Evolutionary conservation across 2,888 invertebrate species (phyloP).

Genomic region (Synergus laeviventris): DNA sequence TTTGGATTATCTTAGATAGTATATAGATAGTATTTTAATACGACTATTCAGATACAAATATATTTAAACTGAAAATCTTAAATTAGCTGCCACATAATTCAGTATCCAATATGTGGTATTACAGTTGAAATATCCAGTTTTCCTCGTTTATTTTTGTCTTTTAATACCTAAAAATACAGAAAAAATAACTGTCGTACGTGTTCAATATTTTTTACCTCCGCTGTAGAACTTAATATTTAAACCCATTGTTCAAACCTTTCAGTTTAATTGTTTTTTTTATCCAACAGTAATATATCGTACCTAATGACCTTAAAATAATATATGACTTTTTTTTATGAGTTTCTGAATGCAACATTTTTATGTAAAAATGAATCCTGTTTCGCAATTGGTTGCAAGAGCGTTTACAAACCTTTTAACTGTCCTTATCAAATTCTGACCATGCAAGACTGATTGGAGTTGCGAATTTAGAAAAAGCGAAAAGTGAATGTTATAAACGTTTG

Average conservation of each 20-base stretch:
- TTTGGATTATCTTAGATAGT: too few relatives aligned
- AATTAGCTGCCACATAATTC: too few relatives aligned
- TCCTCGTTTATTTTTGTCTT: neutral
- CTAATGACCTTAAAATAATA: conserved; percentile 17
- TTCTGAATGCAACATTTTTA: neutral
- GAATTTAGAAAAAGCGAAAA: neutral
- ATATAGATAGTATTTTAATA: too few relatives aligned
- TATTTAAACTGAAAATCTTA: too few relatives aligned
- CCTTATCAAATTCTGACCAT: too few relatives aligned
- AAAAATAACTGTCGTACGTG: conserved; percentile 7
- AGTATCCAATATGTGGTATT: too few relatives aligned
- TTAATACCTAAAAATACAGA: conserved; percentile 9
- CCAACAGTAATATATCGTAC: conserved; percentile 9
- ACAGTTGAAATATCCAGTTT: neutral
- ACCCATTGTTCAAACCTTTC: neutral
- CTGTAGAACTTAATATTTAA: conserved; percentile 15
- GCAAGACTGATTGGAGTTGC: too few relatives aligned
- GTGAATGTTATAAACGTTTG: neutral
- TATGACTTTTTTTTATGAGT: conserved; percentile 26
- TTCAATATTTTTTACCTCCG: conserved; percentile 10
- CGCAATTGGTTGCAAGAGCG: neutral
- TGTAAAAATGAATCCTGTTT: conserved; percentile 3
- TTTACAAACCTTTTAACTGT: too few relatives aligned
- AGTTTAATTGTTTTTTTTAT: neutral
- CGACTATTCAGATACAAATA: too few relatives aligned